Evolutionary conservation across 1,140 invertebrate genomes (phyloP), one percentile per base, ranked within the genome.

Genomic region (Polypedilum pembai): DNA sequence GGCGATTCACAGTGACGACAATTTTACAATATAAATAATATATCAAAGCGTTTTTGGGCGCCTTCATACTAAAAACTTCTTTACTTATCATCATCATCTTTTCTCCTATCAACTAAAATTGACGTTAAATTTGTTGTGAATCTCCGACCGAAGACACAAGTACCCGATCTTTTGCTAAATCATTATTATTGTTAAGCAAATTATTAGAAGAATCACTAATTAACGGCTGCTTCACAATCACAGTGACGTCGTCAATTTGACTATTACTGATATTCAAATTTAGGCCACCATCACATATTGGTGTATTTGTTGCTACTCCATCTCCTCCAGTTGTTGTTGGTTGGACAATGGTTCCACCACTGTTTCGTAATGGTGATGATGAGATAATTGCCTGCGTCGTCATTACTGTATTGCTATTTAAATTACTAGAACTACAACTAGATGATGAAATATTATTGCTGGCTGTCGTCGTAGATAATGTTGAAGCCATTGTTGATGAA

Each of bases 401-500:
- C 24, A 33, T 33, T 33, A 69, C 65, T 69, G 41, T 74, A 24
- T 21, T 45, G 41, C 41, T 74, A 74, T 45, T 74, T 74, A 63
- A 74, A 74, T 41, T 40, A 40, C 40, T 41, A 74, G 41, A 40
- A 74, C 8, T 45, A 45, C 73, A 45, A 41, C 20, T 74, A 21
- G 41, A 65, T 12, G 45, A 41, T 21, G 56, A 41, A 41, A 66
- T 24, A 40, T 24, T 66, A 63, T 66, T 74, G 74, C 63, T 74
- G 65, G 73, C 73, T n/a, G 5, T 21, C 18, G 41, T 24, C 17
- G 73, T 12, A 40, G 74, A 56, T 40, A 74, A n/a, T 75, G 75
- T 33, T 33, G 24, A 33, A 33, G 24, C 24, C 24, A 5, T 33
- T 33, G 24, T 76, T 18, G 73, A 75, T 65, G 75, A 78, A 56